Percentiles rank a stretch among this genome's conserved stretches.
phyloP scores from a whole-genome alignment of 2,888 invertebrate genomes.

The Leptura quadrifasciata region DNA sequence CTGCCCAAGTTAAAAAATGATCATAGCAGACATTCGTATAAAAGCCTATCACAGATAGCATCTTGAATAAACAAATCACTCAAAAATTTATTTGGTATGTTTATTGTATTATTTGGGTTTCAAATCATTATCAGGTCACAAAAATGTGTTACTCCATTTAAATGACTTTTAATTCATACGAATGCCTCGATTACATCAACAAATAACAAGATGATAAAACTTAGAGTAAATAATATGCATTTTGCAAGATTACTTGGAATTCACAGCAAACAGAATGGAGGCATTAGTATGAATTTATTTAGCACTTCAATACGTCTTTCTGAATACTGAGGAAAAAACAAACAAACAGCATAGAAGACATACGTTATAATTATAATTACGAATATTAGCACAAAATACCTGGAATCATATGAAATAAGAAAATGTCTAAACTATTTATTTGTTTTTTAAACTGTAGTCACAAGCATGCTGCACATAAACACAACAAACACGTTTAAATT shows the following conservation, averaged over 20 bases:
- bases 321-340: slow-evolving; percentile 8
- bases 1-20: no score
- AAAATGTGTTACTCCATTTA: slow-evolving; percentile 6
- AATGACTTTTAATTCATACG: not conserved
- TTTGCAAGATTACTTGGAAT: not conserved
- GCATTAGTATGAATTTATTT: not conserved
- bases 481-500: slow-evolving; percentile 27
- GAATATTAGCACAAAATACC: no score
- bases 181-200: not conserved
- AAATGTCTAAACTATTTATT: not conserved
- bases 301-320: not conserved
- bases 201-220: not conserved
- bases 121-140: not conserved
- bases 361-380: no score
- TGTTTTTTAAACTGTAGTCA: slow-evolving; percentile 17
- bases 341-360: not conserved
- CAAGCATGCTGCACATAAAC: not conserved
- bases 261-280: not conserved
- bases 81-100: not conserved
- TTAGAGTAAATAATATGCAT: not conserved
- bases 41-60: no score
- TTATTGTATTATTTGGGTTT: not conserved
- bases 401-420: no score
- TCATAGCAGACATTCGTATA: no score
- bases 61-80: no score